Evolutionary conservation across 2,888 invertebrate species (phyloP).

Genomic region (Gastracanthus pulcherrimus): DNA sequence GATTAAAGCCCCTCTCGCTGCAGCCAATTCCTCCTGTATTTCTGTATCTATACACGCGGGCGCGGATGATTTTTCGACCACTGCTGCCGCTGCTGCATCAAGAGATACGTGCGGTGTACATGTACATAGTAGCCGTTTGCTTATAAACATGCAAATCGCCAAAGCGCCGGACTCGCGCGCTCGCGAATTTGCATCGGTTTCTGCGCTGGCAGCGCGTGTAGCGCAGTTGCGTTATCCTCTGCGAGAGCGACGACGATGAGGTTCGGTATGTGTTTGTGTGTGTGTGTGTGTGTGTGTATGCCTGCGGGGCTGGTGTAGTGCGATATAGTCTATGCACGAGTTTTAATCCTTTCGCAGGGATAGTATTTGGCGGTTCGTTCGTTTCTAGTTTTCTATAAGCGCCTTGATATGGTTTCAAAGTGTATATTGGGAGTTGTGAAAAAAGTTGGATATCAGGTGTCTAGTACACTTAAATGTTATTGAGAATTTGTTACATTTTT

Average conservation of each 20-base stretch:
- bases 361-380: no score
- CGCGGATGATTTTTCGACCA: conserved; percentile 6
- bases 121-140: conserved; percentile 60
- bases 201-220: neutral
- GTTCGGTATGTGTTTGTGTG: no score
- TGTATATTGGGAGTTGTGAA: no score
- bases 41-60: conserved; percentile 48
- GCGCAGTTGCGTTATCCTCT: neutral
- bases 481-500: no score
- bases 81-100: no score
- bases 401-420: no score
- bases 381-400: no score
- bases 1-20: conserved; percentile 48
- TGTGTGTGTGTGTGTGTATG: no score
- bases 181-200: conserved; percentile 45
- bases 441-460: no score
- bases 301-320: no score
- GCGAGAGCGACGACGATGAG: no score
- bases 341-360: conserved; percentile 28
- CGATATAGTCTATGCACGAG: neutral
- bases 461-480: no score
- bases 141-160: conserved; percentile 70
- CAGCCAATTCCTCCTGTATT: conserved; percentile 64
- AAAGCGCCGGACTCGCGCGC: conserved; percentile 30
- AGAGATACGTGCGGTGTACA: conserved; percentile 21